Percentiles rank a stretch among this genome's conserved stretches.
Conservation (phyloP, 2,888 invertebrate genomes). For the Adelognathus sp. region DNA sequence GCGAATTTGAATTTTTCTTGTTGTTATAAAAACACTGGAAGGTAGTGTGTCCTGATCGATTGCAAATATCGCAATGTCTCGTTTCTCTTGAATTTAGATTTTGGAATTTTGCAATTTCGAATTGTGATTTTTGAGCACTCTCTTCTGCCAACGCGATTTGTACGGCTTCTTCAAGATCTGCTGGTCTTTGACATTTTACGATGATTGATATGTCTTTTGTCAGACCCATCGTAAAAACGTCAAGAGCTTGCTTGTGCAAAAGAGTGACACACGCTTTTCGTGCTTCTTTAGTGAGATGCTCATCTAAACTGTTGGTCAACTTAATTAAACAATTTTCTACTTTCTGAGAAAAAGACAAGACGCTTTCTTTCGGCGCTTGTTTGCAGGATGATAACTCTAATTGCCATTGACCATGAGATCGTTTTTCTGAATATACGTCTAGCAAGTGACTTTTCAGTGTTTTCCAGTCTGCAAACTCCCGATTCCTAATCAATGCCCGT, state of each 20-base stretch:
- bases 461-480: slow-evolving; percentile 61
- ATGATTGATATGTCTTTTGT: slow-evolving; percentile 67
- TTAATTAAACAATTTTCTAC: slow-evolving; percentile 69
- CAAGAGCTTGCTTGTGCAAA: no score
- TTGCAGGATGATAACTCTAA: slow-evolving; percentile 68
- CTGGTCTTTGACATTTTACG: slow-evolving; percentile 69
- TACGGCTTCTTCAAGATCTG: slow-evolving; percentile 66
- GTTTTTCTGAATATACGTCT: slow-evolving; percentile 29
- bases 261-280: no score
- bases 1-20: no score
- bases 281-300: no score
- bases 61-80: not conserved
- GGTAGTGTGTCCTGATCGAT: not conserved
- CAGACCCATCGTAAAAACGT: slow-evolving; percentile 70
- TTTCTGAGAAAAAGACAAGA: slow-evolving; percentile 65
- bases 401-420: slow-evolving; percentile 67
- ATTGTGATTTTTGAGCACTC: slow-evolving; percentile 64
- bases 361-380: slow-evolving; percentile 65
- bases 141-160: slow-evolving; percentile 68
- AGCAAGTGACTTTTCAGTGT: slow-evolving; percentile 53
- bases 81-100: slow-evolving; percentile 20
- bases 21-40: not conserved
- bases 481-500: slow-evolving; percentile 59
- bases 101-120: slow-evolving; percentile 52
- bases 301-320: slow-evolving; percentile 66